Evolutionary conservation across 2,113 vertebrate species (phyloP).

Genomic region (Lamprotornis superbus): DNA sequence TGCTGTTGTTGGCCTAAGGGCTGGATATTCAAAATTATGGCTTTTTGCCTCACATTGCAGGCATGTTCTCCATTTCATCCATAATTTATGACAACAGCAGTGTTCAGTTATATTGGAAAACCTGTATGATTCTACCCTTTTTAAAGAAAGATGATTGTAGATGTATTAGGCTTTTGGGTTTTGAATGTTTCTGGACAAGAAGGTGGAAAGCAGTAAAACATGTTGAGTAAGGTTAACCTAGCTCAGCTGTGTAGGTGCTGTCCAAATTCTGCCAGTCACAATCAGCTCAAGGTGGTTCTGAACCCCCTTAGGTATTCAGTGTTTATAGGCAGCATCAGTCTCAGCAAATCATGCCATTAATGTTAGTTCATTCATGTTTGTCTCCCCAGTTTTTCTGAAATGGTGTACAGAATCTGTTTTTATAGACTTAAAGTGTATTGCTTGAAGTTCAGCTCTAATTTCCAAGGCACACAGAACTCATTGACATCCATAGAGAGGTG

Average conservation of each 20-base stretch:
- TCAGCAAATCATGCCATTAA: background rate
- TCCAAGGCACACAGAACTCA: background rate
- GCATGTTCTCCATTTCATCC: background rate
- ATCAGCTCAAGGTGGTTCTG: background rate
- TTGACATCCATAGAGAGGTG: background rate
- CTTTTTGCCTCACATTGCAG: slow-evolving; percentile 43
- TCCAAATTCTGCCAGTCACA: background rate
- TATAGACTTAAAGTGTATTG: slow-evolving; percentile 7
- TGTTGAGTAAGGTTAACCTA: background rate
- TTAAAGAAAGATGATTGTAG: background rate
- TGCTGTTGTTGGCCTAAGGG: background rate
- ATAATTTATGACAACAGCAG: background rate
- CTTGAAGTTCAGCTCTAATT: background rate
- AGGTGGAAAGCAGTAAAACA: background rate
- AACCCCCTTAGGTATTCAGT: background rate
- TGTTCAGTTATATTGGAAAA: background rate
- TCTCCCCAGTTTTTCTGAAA: background rate
- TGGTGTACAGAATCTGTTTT: background rate
- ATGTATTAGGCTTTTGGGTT: background rate
- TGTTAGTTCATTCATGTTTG: background rate
- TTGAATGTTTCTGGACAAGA: background rate
- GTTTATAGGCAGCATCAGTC: background rate
- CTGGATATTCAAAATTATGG: background rate
- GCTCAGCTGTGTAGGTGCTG: background rate
- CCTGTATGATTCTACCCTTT: background rate